These are phyloP conservation scores for Fringilla coelebs DNA, from an alignment of 2,797 vertebrate genomes.

Conservation along the genomic window DNA sequence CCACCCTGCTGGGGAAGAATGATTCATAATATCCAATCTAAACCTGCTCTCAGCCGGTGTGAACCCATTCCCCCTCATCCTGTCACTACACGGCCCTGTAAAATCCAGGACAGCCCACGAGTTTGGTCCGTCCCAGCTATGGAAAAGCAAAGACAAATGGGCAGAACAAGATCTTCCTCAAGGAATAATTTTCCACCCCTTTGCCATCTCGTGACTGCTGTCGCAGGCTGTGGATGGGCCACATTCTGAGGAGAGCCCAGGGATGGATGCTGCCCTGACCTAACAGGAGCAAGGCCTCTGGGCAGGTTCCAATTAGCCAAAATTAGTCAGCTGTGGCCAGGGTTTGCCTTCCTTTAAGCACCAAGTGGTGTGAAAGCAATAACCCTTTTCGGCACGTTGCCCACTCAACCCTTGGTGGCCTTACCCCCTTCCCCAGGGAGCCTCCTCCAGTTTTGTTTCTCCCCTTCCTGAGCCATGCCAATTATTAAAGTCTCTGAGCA, in stretches of 20 bases:
- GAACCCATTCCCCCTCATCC: background rate
- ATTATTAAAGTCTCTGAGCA: slow-evolving; percentile 66
- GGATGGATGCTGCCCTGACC: slow-evolving; percentile 77
- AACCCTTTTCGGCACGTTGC: slow-evolving; percentile 36
- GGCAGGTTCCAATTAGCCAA: slow-evolving; percentile 82
- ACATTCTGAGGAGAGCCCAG: background rate
- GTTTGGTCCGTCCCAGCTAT: background rate
- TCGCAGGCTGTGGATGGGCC: background rate
- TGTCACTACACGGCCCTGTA: background rate
- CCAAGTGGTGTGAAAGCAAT: slow-evolving; percentile 67
- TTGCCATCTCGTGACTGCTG: background rate
- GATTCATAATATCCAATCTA: background rate
- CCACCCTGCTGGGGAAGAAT: background rate
- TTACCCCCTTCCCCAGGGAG: slow-evolving; percentile 38
- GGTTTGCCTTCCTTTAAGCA: slow-evolving; percentile 66
- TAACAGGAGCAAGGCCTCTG: slow-evolving; percentile 58
- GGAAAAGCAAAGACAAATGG: slow-evolving; percentile 28
- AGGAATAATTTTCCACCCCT: background rate
- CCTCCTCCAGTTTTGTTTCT: slow-evolving; percentile 53
- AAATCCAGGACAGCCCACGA: background rate
- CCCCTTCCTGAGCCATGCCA: slow-evolving; percentile 63
- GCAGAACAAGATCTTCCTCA: slow-evolving; percentile 26
- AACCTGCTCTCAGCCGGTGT: accelerated
- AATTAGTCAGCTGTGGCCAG: slow-evolving; percentile 76
- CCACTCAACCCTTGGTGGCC: slow-evolving; percentile 67